phyloP scores from a whole-genome alignment of 2,888 invertebrate genomes.

The Oligia strigilis region DNA sequence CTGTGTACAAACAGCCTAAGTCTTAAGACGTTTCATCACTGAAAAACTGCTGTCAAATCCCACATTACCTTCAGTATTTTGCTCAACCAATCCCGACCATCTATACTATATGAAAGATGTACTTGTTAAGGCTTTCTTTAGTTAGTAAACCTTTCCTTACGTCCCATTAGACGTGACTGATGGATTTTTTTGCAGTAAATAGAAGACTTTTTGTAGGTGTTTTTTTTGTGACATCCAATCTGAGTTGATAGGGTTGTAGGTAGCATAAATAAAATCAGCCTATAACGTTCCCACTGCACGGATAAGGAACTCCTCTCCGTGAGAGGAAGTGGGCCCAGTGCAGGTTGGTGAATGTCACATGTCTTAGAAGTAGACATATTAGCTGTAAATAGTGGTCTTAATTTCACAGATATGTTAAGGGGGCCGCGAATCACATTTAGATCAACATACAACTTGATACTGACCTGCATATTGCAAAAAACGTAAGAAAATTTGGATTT shows the following conservation, averaged over 20 bases:
- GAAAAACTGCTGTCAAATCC: neutral
- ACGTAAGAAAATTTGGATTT: neutral
- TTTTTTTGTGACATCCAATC: conserved; percentile 7
- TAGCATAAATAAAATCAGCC: neutral
- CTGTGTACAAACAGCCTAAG: too few relatives aligned
- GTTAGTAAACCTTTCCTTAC: conserved; percentile 29
- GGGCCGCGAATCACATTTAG: neutral
- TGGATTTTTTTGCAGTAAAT: conserved; percentile 26
- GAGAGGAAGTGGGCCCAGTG: neutral
- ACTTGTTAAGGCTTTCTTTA: conserved; percentile 44
- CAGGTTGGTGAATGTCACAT: neutral
- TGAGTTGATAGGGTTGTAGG: neutral
- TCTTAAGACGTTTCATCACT: neutral
- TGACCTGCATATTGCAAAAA: neutral
- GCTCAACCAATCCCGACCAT: conserved; percentile 21
- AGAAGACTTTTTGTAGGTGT: neutral
- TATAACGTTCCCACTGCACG: neutral
- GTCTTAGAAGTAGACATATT: too few relatives aligned
- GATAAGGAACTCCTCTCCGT: too few relatives aligned
- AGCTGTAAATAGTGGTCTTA: neutral
- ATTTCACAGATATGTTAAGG: neutral
- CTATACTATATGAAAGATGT: conserved; percentile 29
- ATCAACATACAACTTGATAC: neutral
- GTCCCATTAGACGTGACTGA: conserved; percentile 33
- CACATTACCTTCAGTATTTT: neutral